A percentile compares a stretch with the other conserved stretches of the same genome.
Conservation (phyloP, 2,797 vertebrate genomes). For the Rhabdomys pumilio region DNA sequence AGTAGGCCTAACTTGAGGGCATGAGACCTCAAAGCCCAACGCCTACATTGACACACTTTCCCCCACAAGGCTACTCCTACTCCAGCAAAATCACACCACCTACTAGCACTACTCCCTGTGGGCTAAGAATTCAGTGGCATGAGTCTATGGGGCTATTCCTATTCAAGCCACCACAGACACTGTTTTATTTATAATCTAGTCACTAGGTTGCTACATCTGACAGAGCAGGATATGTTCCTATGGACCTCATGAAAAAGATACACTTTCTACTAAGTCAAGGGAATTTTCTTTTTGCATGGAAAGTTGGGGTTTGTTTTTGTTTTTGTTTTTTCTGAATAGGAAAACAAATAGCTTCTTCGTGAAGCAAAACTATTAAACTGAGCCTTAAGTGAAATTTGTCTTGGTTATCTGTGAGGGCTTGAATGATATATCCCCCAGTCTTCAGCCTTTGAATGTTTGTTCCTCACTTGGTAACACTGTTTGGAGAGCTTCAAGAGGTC, state of each 20-base stretch:
- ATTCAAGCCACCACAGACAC: background rate
- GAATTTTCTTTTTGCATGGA: constrained; percentile 22
- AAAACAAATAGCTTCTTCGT: constrained; percentile 61
- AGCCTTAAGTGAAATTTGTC: constrained; percentile 56
- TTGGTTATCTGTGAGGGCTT: background rate
- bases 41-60: background rate
- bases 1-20: background rate
- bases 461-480: background rate
- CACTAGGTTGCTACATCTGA: background rate
- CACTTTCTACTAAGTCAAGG: background rate
- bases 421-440: background rate
- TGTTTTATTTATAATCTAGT: constrained; percentile 8
- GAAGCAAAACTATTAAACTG: constrained; percentile 67
- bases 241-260: background rate
- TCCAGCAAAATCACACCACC: background rate
- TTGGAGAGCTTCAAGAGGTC: background rate
- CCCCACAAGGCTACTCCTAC: background rate
- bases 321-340: background rate
- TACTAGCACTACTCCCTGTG: background rate
- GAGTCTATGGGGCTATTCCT: background rate
- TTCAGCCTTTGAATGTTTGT: background rate
- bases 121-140: background rate
- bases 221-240: background rate
- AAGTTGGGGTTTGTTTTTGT: background rate
- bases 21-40: background rate